These are phyloP conservation scores for Zoanthus solanderi DNA, from an alignment of 92 coral and sea anemone genomes.

Conservation along the genomic window DNA sequence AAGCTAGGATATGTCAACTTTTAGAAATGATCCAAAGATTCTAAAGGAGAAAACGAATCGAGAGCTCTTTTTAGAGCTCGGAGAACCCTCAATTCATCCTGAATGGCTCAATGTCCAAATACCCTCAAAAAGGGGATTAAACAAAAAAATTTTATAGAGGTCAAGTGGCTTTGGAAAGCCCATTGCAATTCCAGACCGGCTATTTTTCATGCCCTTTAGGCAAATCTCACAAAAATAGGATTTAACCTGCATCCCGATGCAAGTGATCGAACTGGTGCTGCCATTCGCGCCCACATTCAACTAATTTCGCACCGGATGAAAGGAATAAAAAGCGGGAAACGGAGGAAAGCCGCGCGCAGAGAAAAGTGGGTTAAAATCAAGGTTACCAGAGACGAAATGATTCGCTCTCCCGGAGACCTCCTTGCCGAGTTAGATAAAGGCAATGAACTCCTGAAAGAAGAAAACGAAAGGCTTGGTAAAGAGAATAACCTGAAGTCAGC, in stretches of 20 bases:
- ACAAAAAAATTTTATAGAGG: not conserved
- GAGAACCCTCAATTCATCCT: no score
- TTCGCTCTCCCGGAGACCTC: conserved; percentile 14
- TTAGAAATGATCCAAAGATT: no score
- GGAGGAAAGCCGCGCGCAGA: conserved; percentile 14
- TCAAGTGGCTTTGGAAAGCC: conserved; percentile 27
- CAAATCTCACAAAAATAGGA: not conserved
- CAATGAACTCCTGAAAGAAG: not conserved
- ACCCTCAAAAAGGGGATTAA: conserved; percentile 1
- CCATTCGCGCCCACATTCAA: not conserved
- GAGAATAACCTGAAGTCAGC: conserved; percentile 1
- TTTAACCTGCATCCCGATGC: not conserved
- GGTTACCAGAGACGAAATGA: conserved; percentile 1
- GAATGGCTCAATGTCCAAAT: no score
- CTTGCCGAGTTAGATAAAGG: conserved; percentile 3
- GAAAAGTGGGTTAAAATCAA: not conserved
- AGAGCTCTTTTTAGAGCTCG: no score
- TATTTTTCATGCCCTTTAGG: not conserved
- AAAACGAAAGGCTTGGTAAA: conserved; percentile 1
- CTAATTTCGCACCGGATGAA: not conserved
- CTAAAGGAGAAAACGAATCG: no score
- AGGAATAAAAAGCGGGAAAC: not conserved
- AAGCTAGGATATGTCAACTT: no score
- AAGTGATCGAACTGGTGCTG: not conserved
- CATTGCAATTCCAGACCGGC: not conserved